Percentiles rank a stretch among this genome's conserved stretches.
These are phyloP conservation scores for Amphipoea lucens DNA, from an alignment of 2,888 invertebrate species.

Conservation along the genomic window DNA sequence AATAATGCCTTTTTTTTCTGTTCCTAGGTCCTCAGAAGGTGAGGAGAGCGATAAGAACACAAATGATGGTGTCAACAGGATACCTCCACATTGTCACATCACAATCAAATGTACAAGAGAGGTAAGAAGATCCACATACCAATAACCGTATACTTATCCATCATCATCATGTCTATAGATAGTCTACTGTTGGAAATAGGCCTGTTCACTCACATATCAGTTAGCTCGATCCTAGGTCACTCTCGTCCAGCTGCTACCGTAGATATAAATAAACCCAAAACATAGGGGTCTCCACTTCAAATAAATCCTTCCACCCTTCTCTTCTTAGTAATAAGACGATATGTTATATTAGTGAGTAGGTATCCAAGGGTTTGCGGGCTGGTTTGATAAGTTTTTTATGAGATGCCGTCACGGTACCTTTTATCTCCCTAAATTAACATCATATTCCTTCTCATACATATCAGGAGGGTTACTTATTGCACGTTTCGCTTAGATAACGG, in stretches of 20 bases:
- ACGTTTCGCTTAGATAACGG: no score
- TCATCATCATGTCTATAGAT: background rate
- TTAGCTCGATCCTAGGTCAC: no score
- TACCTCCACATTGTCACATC: conserved; percentile 97
- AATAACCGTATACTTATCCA: background rate
- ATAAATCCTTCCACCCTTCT: conserved; percentile 4
- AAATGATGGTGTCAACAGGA: conserved; percentile 84
- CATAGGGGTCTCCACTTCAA: background rate
- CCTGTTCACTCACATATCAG: background rate
- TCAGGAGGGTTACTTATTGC: background rate
- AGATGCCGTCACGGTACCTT: conserved; percentile 3
- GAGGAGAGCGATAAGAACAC: conserved; percentile 85
- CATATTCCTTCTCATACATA: background rate
- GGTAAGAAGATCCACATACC: conserved; percentile 88
- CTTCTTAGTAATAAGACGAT: conserved; percentile 20
- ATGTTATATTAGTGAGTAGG: background rate
- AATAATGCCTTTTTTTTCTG: conserved; percentile 15
- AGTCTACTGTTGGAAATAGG: background rate
- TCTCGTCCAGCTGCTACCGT: no score
- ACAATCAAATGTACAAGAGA: conserved; percentile 97
- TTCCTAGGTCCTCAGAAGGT: conserved; percentile 80
- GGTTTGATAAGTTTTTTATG: conserved; percentile 22
- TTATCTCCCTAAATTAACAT: conserved; percentile 2
- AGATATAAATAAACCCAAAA: background rate
- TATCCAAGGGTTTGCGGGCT: background rate